phyloP scores from a whole-genome alignment of 2,113 vertebrate genomes.

The Lamprotornis superbus region DNA sequence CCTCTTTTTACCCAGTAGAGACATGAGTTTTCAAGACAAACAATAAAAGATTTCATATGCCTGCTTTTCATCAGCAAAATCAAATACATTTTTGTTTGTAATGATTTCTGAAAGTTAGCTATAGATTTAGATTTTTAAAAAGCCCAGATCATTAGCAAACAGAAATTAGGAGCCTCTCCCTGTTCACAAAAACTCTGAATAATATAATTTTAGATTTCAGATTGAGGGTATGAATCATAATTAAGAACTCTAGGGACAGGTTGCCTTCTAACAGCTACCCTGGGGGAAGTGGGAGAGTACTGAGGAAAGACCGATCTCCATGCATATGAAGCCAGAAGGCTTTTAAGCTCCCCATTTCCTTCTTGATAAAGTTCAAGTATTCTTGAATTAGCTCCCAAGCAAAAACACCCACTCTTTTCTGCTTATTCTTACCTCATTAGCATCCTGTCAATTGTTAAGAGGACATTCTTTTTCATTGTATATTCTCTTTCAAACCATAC shows the following conservation, averaged over 20 bases:
- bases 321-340: neutral
- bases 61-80: neutral
- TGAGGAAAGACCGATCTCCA: neutral
- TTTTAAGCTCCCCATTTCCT: neutral
- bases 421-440: slow-evolving; percentile 34
- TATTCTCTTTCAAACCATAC: slow-evolving; percentile 35
- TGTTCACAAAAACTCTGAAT: neutral
- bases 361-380: neutral
- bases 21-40: neutral
- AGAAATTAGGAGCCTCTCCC: neutral
- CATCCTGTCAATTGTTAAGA: slow-evolving; percentile 23
- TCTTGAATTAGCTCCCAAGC: neutral
- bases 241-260: neutral
- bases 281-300: neutral
- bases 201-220: slow-evolving; percentile 4
- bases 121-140: neutral
- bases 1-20: neutral
- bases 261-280: neutral
- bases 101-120: neutral
- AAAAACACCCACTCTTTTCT: neutral
- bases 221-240: neutral
- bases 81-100: neutral
- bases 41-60: neutral
- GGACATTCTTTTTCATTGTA: slow-evolving; percentile 34
- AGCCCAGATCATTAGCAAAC: neutral